These are phyloP conservation scores for Corydoras sp. DNA, from an alignment of 2,113 vertebrate species.

Conservation along the genomic window DNA sequence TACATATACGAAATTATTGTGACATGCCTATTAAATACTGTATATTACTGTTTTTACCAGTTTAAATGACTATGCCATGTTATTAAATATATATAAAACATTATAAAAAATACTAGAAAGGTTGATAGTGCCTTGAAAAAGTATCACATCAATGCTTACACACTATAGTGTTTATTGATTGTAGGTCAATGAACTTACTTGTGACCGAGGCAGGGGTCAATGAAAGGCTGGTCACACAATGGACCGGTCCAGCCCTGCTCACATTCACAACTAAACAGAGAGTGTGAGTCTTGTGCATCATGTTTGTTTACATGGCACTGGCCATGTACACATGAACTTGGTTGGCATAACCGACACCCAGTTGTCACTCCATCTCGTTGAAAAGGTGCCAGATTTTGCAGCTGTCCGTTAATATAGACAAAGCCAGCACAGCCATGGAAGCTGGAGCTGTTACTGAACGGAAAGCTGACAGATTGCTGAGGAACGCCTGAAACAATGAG, in stretches of 20 bases:
- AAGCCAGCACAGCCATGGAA: conserved; percentile 93
- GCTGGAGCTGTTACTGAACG: conserved; percentile 83
- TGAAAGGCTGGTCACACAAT: conserved; percentile 85
- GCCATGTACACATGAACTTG: conserved; percentile 81
- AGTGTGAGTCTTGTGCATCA: conserved; percentile 58
- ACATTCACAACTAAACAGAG: conserved; percentile 87
- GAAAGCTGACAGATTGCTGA: conserved; percentile 72
- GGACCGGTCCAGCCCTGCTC: conserved; percentile 86
- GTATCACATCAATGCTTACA: too few relatives aligned
- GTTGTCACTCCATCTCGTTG: conserved; percentile 84
- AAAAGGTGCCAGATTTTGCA: conserved; percentile 85
- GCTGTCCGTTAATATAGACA: conserved; percentile 88
- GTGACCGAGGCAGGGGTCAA: conserved; percentile 90
- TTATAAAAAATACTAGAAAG: too few relatives aligned
- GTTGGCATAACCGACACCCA: conserved; percentile 90
- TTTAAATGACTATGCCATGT: too few relatives aligned
- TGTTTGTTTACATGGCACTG: conserved; percentile 73
- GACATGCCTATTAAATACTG: too few relatives aligned
- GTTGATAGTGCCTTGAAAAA: too few relatives aligned
- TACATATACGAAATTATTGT: too few relatives aligned
- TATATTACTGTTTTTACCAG: too few relatives aligned
- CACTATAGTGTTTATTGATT: too few relatives aligned
- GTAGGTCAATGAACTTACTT: conserved; percentile 73
- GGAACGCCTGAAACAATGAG: conserved; percentile 77
- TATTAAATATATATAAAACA: too few relatives aligned